Percentiles rank a stretch among this genome's conserved stretches.
Conservation (phyloP, 2,888 invertebrate species). For the Ligdia adustata region DNA sequence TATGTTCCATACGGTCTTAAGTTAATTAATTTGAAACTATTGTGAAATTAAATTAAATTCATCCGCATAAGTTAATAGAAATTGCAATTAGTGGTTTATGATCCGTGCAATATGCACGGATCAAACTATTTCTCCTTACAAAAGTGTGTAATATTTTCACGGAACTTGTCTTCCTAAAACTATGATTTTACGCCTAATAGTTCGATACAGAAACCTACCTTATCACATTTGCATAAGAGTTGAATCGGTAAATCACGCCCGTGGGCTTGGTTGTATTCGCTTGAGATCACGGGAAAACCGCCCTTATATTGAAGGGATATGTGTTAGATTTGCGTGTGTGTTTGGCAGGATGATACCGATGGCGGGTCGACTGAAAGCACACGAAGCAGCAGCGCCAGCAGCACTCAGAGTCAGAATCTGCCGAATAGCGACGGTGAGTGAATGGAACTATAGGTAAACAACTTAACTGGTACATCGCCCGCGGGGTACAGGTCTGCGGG, state of each 20-base stretch:
- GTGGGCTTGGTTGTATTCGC: not conserved
- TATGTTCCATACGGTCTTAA: too few relatives aligned
- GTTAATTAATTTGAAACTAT: not conserved
- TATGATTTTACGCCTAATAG: conserved; percentile 1
- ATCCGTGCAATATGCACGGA: too few relatives aligned
- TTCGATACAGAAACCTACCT: not conserved
- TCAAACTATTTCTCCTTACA: too few relatives aligned
- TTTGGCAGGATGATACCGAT: conserved; percentile 86
- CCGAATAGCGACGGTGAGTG: conserved; percentile 75
- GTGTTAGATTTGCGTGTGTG: conserved; percentile 21
- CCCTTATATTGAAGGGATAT: not conserved
- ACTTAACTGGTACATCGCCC: too few relatives aligned
- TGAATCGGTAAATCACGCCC: not conserved
- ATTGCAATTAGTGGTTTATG: too few relatives aligned
- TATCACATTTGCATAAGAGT: not conserved
- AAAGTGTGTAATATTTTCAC: too few relatives aligned
- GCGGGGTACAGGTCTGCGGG: too few relatives aligned
- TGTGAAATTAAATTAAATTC: too few relatives aligned
- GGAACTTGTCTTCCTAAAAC: too few relatives aligned
- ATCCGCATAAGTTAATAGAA: too few relatives aligned
- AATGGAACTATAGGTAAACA: too few relatives aligned
- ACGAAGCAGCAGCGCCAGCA: conserved; percentile 69
- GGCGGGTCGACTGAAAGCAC: conserved; percentile 70
- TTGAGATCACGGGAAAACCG: not conserved
- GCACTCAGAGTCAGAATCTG: conserved; percentile 73